These are phyloP conservation scores for Burhinus bistriatus DNA, from an alignment of 2,113 vertebrate species.

Conservation along the genomic window DNA sequence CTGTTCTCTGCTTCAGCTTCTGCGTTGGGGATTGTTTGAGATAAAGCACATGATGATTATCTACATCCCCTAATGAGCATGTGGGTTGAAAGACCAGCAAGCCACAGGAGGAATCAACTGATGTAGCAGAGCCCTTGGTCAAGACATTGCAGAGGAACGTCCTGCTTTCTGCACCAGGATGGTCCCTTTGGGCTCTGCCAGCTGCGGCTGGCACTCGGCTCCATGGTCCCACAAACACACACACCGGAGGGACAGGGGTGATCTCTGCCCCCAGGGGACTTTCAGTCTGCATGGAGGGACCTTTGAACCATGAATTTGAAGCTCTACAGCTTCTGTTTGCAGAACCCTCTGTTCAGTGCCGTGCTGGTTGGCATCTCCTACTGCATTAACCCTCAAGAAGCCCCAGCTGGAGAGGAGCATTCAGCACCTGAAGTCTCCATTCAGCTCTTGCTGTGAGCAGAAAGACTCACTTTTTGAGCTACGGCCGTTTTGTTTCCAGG, in stretches of 20 bases:
- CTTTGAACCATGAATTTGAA: background rate
- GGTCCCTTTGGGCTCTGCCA: background rate
- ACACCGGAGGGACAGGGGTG: background rate
- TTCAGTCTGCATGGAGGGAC: background rate
- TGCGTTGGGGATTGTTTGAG: background rate
- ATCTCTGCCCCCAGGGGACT: background rate
- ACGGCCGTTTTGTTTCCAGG: background rate
- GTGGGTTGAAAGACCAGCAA: background rate
- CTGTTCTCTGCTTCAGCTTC: background rate
- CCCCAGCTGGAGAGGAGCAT: background rate
- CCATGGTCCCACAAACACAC: background rate
- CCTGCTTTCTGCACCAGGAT: background rate
- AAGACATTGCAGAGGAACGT: background rate
- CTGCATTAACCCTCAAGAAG: background rate
- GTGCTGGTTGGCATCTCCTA: background rate
- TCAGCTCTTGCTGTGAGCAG: background rate
- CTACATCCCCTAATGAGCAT: background rate
- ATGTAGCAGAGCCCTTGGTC: background rate
- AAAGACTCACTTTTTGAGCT: background rate
- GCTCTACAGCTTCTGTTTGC: constrained; percentile 22
- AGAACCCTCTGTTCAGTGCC: background rate
- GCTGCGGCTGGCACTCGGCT: fast-evolving
- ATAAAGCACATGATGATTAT: background rate
- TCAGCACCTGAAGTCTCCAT: background rate
- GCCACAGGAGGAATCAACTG: background rate